Percentiles rank a stretch among this genome's conserved stretches.
Evolutionary conservation across 2,113 vertebrate species (phyloP).

Genomic region (Ceratotherium simum): DNA sequence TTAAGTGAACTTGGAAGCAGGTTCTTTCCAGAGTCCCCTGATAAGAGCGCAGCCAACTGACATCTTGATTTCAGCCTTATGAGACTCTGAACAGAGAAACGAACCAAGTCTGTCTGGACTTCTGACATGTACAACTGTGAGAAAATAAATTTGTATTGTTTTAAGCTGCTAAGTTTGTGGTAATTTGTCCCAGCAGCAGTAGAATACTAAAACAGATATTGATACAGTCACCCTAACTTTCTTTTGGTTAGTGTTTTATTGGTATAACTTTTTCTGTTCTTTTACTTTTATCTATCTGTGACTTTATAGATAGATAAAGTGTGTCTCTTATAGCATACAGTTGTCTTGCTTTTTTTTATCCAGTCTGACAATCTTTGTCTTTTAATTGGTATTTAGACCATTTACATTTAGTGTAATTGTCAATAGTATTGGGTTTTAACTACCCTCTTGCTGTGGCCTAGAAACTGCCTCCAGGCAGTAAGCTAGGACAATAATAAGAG

Average conservation of each 20-base stretch:
- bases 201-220: background rate
- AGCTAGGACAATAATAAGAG: background rate
- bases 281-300: slow-evolving; percentile 28
- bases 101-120: background rate
- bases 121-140: background rate
- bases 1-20: background rate
- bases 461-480: background rate
- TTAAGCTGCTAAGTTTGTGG: background rate
- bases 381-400: slow-evolving; percentile 1
- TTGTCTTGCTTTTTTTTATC: background rate
- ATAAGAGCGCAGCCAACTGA: background rate
- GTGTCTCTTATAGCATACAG: background rate
- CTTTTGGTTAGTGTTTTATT: background rate
- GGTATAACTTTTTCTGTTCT: background rate
- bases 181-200: background rate
- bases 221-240: background rate
- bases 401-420: background rate
- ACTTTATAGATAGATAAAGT: background rate
- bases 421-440: background rate
- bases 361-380: background rate
- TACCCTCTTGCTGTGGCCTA: background rate
- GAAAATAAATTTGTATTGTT: background rate
- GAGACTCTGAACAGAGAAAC: background rate
- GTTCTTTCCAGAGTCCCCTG: background rate
- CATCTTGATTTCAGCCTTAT: background rate